Conservation (phyloP, 1,140 invertebrate species). For the Steinernema khuongi region DNA sequence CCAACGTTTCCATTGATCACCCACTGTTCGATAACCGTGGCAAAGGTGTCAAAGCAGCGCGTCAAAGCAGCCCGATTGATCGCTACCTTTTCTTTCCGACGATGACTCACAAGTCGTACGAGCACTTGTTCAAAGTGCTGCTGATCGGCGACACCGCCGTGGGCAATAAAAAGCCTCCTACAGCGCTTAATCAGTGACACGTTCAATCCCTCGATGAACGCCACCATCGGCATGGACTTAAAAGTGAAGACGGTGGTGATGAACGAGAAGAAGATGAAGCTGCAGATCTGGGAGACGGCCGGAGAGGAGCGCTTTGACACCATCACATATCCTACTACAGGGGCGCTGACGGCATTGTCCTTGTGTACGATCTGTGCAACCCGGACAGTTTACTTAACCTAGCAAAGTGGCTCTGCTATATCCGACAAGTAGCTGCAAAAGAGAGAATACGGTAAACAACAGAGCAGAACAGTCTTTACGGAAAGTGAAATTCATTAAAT, state of each 20-base stretch:
- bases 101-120: conserved; percentile 57
- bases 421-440: conserved; percentile 71
- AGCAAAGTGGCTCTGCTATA: conserved; percentile 90
- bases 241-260: conserved; percentile 80
- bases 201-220: conserved; percentile 96
- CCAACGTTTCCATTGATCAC: no score
- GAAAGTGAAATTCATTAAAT: no score
- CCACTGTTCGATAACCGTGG: no score
- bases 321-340: conserved; percentile 88
- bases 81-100: not conserved
- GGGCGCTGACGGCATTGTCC: conserved; percentile 96
- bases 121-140: conserved; percentile 84
- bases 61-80: no score
- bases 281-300: conserved; percentile 85
- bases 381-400: conserved; percentile 84
- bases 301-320: conserved; percentile 94
- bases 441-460: no score
- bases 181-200: conserved; percentile 91
- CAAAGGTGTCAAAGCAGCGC: no score
- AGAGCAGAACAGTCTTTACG: no score
- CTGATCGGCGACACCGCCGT: conserved; percentile 86
- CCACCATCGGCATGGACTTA: conserved; percentile 95
- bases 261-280: conserved; percentile 80
- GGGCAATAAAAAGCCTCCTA: conserved; percentile 85
- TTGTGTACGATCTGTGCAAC: conserved; percentile 97